Evolutionary conservation across 1,140 invertebrate species (phyloP).

Genomic region (Grapholita molesta): DNA sequence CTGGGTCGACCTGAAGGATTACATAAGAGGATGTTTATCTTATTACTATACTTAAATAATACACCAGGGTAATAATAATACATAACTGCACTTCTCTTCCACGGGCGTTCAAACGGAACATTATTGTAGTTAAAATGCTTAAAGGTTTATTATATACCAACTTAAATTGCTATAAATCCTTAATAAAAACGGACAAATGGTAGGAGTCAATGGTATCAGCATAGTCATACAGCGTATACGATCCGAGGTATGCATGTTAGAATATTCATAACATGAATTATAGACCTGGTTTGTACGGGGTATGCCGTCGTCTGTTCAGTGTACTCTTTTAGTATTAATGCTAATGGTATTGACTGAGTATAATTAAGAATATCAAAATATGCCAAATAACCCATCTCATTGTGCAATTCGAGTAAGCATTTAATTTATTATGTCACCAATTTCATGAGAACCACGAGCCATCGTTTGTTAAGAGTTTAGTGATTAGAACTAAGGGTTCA

Average conservation of each 20-base stretch:
- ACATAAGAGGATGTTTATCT: slow-evolving; percentile 25
- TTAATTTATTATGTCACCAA: slow-evolving; percentile 53
- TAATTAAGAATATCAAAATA: slow-evolving; percentile 57
- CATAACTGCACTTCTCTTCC: slow-evolving; percentile 28
- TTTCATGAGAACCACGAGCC: background rate
- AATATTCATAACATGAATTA: background rate
- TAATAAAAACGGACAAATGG: background rate
- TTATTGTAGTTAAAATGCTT: slow-evolving; percentile 35
- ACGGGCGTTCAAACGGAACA: slow-evolving; percentile 30
- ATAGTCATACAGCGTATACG: slow-evolving; percentile 12
- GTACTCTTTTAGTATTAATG: slow-evolving; percentile 39
- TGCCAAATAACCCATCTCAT: slow-evolving; percentile 34
- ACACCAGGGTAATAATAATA: slow-evolving; percentile 47
- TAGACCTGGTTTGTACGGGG: slow-evolving; percentile 21
- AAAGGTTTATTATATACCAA: slow-evolving; percentile 7
- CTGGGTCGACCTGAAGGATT: slow-evolving; percentile 8
- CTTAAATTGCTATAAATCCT: slow-evolving; percentile 1
- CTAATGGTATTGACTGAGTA: slow-evolving; percentile 67
- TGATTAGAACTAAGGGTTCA: too few species aligned
- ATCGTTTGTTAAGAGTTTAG: too few species aligned
- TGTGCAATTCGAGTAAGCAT: slow-evolving; percentile 64
- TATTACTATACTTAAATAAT: slow-evolving; percentile 37
- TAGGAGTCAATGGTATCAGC: background rate
- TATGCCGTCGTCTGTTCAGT: slow-evolving; percentile 25
- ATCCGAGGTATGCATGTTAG: background rate